Base-by-base conservation (phyloP, 2,888 invertebrate species). In the Catocala nupta region DNA sequence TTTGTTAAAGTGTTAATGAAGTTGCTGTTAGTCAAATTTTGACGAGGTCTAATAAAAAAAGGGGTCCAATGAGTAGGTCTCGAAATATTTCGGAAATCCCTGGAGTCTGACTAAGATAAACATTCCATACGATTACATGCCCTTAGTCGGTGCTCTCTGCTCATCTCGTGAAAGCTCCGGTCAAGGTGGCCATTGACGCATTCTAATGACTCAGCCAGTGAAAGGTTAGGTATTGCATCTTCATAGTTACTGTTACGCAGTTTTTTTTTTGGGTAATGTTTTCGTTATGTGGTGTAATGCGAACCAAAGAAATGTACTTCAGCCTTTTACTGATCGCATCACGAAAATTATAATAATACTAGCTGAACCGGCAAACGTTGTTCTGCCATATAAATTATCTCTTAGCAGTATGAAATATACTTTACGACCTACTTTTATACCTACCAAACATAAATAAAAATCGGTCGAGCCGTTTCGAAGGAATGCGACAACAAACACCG, bases 21-120 rank as follows among this genome's bases (percentile, higher is more conserved):
- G 25, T 25, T 3, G 25, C 4, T 50, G 13, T 65, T 48, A 68
- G 60, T 57, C 47, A 72, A 70, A 59, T 36, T 53, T 64, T 13
- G 7, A 53, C 47, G 9, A 43, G 50, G 49, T 65, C 59, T 67
- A 68, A 57, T 45, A 58, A 53, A 13, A n/a, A 52, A 36, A 53
- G 47, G 51, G 63, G 56, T 55, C 42, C 43, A 57, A 65, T 80
- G 80, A 77, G 59, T 70, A 66, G 50, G 33, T 68, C 52, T 65
- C 13, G 52, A 77, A 71, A 64, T 59, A 73, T 73, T 71, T 75
- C 16, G 77, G 72, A 39, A 70, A 71, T 72, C 60, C 74, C 80
- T 70, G 61, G 34, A 56, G 45, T 51, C 65, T 78, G 76, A 73
- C 67, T 75, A 79, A 71, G 63, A 58, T 61, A 57, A 51, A 49